Conservation (phyloP, 1,140 invertebrate genomes). For the Vanessa tameamea region DNA sequence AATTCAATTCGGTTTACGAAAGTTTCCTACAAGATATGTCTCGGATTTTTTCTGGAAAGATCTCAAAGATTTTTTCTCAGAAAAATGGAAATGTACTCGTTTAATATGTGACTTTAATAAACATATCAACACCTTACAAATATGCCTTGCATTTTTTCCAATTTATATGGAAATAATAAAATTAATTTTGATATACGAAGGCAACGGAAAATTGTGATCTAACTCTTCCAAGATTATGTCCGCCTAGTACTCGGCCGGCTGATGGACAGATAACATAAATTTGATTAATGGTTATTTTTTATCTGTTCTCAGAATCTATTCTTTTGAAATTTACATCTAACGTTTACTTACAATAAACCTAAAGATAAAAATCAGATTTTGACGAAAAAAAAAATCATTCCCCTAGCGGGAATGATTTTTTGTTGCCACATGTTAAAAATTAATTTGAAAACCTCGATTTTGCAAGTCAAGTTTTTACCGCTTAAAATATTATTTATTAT, state of each 20-base stretch:
- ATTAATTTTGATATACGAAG: conserved; percentile 2
- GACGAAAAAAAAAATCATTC: conserved; percentile 16
- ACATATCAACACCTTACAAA: neutral
- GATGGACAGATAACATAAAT: conserved; percentile 26
- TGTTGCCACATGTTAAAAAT: conserved; percentile 6
- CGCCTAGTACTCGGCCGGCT: conserved; percentile 17
- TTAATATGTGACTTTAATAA: neutral
- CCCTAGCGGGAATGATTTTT: too few species aligned
- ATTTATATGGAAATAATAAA: conserved; percentile 22
- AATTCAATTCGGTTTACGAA: neutral
- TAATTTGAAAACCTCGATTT: conserved; percentile 1
- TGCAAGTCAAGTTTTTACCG: neutral
- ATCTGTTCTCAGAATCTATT: conserved; percentile 21
- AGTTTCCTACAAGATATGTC: neutral
- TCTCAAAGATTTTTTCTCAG: neutral
- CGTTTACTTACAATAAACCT: conserved; percentile 17
- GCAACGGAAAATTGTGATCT: neutral
- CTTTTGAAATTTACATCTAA: conserved; percentile 20
- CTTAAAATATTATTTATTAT: neutral
- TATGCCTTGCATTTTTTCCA: conserved; percentile 5
- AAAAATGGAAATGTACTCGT: neutral
- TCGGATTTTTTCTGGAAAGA: neutral
- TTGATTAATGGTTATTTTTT: conserved; percentile 28
- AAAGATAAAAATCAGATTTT: conserved; percentile 20
- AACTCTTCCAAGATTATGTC: conserved; percentile 19